These are phyloP conservation scores for Pocillopora damicornis DNA, from an alignment of 64 coral and sea anemone species.

Conservation along the genomic window DNA sequence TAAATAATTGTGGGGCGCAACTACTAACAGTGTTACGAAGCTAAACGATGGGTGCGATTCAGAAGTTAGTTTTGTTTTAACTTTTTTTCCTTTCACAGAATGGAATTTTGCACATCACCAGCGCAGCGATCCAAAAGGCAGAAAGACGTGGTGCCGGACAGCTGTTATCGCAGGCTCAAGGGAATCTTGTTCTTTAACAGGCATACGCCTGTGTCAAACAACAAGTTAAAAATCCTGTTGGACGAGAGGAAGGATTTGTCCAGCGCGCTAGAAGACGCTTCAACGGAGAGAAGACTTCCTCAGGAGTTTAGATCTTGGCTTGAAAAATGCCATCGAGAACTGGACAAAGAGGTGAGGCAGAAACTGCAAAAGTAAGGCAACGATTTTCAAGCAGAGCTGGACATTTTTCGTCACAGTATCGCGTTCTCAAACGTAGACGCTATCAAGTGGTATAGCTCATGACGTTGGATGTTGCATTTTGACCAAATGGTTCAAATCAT, in stretches of 20 bases:
- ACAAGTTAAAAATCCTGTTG: slow-evolving; percentile 82
- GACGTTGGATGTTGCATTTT: no score
- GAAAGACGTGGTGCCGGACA: slow-evolving; percentile 71
- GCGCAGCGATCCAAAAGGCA: slow-evolving; percentile 73
- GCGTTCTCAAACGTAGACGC: no score
- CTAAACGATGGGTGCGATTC: no score
- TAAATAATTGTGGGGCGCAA: no score
- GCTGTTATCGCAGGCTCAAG: slow-evolving; percentile 71
- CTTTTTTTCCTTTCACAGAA: slow-evolving; percentile 28
- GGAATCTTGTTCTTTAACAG: slow-evolving; percentile 85
- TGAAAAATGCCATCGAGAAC: slow-evolving; percentile 81
- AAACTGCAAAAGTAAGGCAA: background rate
- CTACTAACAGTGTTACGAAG: no score
- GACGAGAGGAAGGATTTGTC: slow-evolving; percentile 85
- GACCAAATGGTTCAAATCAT: no score
- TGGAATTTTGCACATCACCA: slow-evolving; percentile 68
- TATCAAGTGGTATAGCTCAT: no score
- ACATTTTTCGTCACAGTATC: background rate
- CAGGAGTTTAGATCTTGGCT: slow-evolving; percentile 78
- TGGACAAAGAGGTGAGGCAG: slow-evolving; percentile 73
- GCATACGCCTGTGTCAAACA: slow-evolving; percentile 87
- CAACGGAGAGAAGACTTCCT: slow-evolving; percentile 68
- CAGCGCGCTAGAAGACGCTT: slow-evolving; percentile 81
- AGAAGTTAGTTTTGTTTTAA: background rate
- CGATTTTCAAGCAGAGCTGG: background rate